Evolutionary conservation across 2,113 vertebrate species (phyloP).

Genomic region (Bombycilla garrulus): DNA sequence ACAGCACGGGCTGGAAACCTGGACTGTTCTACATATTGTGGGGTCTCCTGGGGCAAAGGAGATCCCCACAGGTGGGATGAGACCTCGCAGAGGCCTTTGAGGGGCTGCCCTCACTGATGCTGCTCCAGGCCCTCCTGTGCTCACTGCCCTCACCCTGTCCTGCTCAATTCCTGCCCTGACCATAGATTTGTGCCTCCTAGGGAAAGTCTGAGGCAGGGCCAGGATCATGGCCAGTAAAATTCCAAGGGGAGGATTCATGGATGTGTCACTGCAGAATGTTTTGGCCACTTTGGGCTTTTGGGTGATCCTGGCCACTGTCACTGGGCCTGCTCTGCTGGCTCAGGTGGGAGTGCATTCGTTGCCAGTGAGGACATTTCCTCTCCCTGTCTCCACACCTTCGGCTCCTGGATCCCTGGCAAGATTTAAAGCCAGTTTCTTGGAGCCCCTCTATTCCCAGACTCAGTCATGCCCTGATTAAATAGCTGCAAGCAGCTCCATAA

Average conservation of each 20-base stretch:
- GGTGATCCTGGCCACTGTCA: background rate
- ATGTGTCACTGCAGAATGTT: background rate
- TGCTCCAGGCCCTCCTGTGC: background rate
- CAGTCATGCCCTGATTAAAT: background rate
- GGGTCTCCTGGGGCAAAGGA: too few species aligned
- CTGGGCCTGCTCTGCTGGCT: background rate
- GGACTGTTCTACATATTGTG: too few species aligned
- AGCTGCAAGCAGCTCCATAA: background rate
- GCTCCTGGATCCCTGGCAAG: background rate
- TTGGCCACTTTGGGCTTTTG: background rate
- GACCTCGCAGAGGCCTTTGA: background rate
- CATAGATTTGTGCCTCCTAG: background rate
- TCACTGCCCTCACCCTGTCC: background rate
- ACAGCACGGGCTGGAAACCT: too few species aligned
- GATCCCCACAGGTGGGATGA: too few species aligned
- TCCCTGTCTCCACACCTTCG: background rate
- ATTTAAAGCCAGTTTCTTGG: background rate
- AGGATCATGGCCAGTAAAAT: background rate
- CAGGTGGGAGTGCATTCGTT: background rate
- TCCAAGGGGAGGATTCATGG: background rate
- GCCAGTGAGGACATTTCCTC: background rate
- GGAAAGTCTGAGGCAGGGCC: background rate
- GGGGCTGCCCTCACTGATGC: background rate
- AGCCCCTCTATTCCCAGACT: background rate
- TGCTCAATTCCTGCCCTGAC: background rate